These are phyloP conservation scores for Nycteola revayana DNA, from an alignment of 2,888 invertebrate species.

Conservation along the genomic window DNA sequence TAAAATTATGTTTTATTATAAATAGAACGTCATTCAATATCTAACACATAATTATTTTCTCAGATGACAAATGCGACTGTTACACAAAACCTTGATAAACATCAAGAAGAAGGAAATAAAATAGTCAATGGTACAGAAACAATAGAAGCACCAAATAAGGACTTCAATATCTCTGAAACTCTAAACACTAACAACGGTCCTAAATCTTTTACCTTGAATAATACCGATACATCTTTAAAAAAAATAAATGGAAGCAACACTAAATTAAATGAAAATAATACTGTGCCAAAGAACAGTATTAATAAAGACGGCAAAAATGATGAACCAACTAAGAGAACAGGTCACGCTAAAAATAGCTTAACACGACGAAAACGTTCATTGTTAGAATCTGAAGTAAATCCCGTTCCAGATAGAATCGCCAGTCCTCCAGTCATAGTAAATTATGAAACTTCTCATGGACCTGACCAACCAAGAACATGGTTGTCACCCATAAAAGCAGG, in stretches of 20 bases:
- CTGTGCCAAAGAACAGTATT: slow-evolving; percentile 39
- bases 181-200: no score
- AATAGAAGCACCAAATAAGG: no score
- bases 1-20: slow-evolving; percentile 1
- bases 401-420: slow-evolving; percentile 29
- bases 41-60: slow-evolving; percentile 18
- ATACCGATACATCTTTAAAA: no score
- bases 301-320: slow-evolving; percentile 17
- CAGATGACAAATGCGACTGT: slow-evolving; percentile 61
- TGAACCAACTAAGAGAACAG: slow-evolving; percentile 27
- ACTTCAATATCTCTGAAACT: no score
- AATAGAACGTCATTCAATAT: not conserved
- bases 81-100: slow-evolving; percentile 1
- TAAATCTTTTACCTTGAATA: no score
- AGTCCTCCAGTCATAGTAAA: slow-evolving; percentile 50
- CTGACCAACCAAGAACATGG: slow-evolving; percentile 30
- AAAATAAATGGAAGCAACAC: no score
- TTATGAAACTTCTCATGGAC: slow-evolving; percentile 53
- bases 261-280: slow-evolving; percentile 3
- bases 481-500: slow-evolving; percentile 30
- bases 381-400: slow-evolving; percentile 9
- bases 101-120: not conserved
- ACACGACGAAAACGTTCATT: slow-evolving; percentile 49
- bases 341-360: slow-evolving; percentile 57
- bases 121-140: not conserved